Evolutionary conservation across 2,113 vertebrate genomes (phyloP).

Genomic region (Solea solea): DNA sequence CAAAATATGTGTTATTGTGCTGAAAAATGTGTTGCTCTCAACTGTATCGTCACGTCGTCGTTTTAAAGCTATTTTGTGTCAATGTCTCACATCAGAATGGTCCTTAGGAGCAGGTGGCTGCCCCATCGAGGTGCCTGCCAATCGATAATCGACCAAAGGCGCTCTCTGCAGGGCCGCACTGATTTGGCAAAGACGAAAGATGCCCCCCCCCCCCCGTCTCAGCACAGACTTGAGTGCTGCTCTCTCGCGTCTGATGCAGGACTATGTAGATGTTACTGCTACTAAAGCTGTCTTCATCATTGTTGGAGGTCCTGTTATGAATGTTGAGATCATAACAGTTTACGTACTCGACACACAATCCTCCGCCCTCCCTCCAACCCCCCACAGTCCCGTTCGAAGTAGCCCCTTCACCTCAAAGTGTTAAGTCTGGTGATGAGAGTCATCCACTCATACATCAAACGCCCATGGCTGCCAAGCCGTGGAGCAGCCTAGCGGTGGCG

Average conservation of each 20-base stretch:
- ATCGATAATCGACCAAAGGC: conserved; percentile 75
- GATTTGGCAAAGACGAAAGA: conserved; percentile 65
- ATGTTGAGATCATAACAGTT: conserved; percentile 24
- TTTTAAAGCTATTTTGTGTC: conserved; percentile 64
- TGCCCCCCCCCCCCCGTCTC: conserved; percentile 35
- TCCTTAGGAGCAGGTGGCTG: conserved; percentile 75
- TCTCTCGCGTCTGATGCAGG: conserved; percentile 44
- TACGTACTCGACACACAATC: conserved; percentile 7
- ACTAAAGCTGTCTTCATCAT: conserved; percentile 14
- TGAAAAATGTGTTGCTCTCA: conserved; percentile 22
- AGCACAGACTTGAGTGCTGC: conserved; percentile 34
- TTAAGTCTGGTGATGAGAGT: conserved; percentile 46
- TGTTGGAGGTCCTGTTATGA: conserved; percentile 11
- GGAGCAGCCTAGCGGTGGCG: conserved; percentile 15
- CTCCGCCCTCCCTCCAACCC: conserved; percentile 14
- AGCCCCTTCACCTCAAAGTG: conserved; percentile 31
- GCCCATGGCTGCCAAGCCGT: conserved; percentile 33
- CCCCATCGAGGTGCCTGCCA: conserved; percentile 65
- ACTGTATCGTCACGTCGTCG: conserved; percentile 40
- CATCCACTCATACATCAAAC: conserved; percentile 58
- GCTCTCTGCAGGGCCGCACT: conserved; percentile 66
- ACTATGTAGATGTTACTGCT: conserved; percentile 1
- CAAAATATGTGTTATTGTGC: conserved; percentile 10
- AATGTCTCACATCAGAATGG: conserved; percentile 51
- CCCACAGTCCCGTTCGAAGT: conserved; percentile 29